Base-by-base conservation (phyloP, 1,140 invertebrate genomes). In the Drosophila sulfurigaster region DNA sequence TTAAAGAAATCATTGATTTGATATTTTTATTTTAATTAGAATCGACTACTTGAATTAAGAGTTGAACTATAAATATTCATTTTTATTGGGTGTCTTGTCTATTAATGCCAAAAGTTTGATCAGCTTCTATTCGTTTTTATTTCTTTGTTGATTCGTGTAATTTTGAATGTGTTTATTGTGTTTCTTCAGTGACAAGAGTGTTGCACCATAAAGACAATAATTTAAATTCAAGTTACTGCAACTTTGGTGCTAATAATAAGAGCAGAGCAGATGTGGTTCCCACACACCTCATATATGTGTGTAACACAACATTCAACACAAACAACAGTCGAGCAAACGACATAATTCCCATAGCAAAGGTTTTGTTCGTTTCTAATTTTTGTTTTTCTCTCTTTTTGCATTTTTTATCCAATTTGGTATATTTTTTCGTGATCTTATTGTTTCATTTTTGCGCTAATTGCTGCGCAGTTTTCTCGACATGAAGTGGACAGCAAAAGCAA, bases 391-490 rank as follows among this genome's bases (percentile, higher is more conserved):
- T 64, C 35, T 52, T 64, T 76, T 79, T 15, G 11, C 38, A 41
- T 54, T 60, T 45, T 8, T 58, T 48, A 62, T 35, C 54, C 63
- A 73, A 60, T 75, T 82, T 60, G 35, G 54, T 41, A 41, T 63
- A 28, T 67, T 62, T 64, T 73, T 80, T 78, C 68, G 51, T 81
- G 73, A 78, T 85, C 77, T 81, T 83, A 83, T 81, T 83, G 81
- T 85, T 85, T 78, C 64, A 64, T 60, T 77, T 85, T 81, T 85
- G 78, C 74, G 75, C 78, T 83, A 83, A 83, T 83, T 83, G 81
- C 65, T 69, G 59, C 56, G 32, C 56, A 66, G 62, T 57, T 80
- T 80, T 73, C 64, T 63, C 69, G 41, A 68, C 20, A 68, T 56
- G 41, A 60, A 65, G 51, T 65, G 51, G 62, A 75, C 64, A 56